Evolutionary conservation across 2,797 vertebrate genomes (phyloP), one percentile per base, ranked within the genome.

Genomic region (Babyrousa celebensis): DNA sequence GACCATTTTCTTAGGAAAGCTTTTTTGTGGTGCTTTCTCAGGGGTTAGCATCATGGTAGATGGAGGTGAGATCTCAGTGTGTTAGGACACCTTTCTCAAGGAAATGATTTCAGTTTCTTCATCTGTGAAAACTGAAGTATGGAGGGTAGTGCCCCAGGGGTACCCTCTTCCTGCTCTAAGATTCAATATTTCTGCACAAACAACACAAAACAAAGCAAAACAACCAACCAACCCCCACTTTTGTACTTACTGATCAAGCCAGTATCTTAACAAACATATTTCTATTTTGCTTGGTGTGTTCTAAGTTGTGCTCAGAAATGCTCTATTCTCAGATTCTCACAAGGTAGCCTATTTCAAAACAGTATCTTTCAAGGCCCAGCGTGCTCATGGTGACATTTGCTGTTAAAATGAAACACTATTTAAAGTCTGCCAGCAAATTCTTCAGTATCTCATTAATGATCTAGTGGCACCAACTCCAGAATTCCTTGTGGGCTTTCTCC

Each of bases 81-180:
- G 62, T 90, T 71, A 40, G 25, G 25, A 67, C n/a, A 90, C 32
- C 27, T 72, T 95, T 85, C 70, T 93, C 56, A 72, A 87, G 75
- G 71, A 93, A 93, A 74, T 58, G 25, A 71, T 74, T 89, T 79
- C 15, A 25, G 6, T 89, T 83, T 95, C 86, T 84, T 63, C 71
- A 86, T 85, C 93, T 91, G 40, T 91, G n/a, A 85, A 94, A 96
- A 63, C n/a, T n/a, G 75, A 43, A 10, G 11, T 70, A 54, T 79
- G 29, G 32, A 63, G 68, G 52, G 29, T 62, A 56, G 63, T 20
- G 63, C 52, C 83, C 71, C 70, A 75, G 12, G 88, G 58, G 62
- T 77, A n/a, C 2, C 12, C 15, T 86, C 36, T 86, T 84, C 67
- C 23, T 62, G 15, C 36, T 67, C 27, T 89, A 60, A 90, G 82